Conservation (phyloP, 2,113 vertebrate species). For the Cairina moschata region DNA sequence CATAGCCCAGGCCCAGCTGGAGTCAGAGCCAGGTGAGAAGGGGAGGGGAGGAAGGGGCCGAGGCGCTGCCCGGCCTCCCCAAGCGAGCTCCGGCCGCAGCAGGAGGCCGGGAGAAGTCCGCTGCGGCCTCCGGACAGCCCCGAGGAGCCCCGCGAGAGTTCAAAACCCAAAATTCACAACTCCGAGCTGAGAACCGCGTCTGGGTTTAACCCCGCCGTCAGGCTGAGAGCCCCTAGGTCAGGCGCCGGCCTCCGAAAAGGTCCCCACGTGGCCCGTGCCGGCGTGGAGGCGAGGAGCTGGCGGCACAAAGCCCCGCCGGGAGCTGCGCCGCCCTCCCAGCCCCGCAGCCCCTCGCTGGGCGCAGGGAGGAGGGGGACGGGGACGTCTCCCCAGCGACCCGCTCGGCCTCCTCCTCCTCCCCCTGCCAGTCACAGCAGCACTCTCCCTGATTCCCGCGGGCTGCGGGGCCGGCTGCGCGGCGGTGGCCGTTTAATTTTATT, state of each 20-base stretch:
- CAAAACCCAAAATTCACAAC: background rate
- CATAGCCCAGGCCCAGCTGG: slow-evolving; percentile 82
- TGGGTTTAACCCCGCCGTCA: background rate
- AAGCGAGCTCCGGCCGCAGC: background rate
- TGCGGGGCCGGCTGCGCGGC: slow-evolving; percentile 3
- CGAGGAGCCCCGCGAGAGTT: background rate
- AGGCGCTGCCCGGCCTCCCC: background rate
- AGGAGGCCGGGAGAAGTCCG: background rate
- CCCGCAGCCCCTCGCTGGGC: background rate
- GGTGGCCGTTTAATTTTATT: slow-evolving; percentile 71
- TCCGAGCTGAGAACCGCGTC: background rate
- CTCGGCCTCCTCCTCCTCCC: slow-evolving; percentile 13
- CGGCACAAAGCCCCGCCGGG: background rate
- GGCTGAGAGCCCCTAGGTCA: background rate
- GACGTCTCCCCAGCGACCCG: background rate
- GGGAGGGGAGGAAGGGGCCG: slow-evolving; percentile 19
- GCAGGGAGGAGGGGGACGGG: background rate
- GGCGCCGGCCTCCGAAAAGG: background rate
- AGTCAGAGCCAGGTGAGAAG: slow-evolving; percentile 72
- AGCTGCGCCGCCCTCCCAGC: slow-evolving; percentile 2
- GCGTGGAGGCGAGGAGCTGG: background rate
- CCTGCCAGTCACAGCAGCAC: slow-evolving; percentile 20
- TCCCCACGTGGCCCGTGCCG: background rate
- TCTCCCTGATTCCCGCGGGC: slow-evolving; percentile 66
- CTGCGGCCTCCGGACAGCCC: background rate